Evolutionary conservation across 2,797 vertebrate species (phyloP).

Genomic region (Leucoraja ocellata): DNA sequence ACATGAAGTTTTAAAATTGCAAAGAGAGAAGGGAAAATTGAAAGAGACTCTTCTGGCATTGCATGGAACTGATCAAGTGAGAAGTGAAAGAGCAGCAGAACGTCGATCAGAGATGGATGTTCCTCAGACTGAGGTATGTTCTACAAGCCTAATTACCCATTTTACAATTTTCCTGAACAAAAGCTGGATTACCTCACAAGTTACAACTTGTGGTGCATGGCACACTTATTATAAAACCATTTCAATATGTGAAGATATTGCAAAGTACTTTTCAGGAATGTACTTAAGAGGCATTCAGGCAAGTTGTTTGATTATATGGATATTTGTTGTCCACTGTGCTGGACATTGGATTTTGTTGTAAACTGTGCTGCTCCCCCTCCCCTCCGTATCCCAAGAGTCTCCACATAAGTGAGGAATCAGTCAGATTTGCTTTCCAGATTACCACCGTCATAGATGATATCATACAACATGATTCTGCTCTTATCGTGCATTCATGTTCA

Average conservation of each 20-base stretch:
- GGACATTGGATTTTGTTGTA: neutral
- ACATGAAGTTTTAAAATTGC: constrained; percentile 61
- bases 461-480: neutral
- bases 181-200: neutral
- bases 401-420: neutral
- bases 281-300: neutral
- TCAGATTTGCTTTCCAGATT: neutral
- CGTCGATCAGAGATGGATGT: constrained; percentile 39
- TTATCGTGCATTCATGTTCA: neutral
- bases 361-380: neutral
- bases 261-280: neutral
- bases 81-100: constrained; percentile 43
- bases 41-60: constrained; percentile 63
- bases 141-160: neutral
- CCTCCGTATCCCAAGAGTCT: neutral
- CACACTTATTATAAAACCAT: neutral
- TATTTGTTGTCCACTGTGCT: neutral
- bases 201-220: neutral
- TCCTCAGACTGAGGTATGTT: neutral
- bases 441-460: neutral
- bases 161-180: neutral
- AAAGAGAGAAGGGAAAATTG: constrained; percentile 65
- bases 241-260: neutral
- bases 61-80: constrained; percentile 52
- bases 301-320: neutral